Evolutionary conservation across 2,888 invertebrate species (phyloP).

Genomic region (Hyles lineata): DNA sequence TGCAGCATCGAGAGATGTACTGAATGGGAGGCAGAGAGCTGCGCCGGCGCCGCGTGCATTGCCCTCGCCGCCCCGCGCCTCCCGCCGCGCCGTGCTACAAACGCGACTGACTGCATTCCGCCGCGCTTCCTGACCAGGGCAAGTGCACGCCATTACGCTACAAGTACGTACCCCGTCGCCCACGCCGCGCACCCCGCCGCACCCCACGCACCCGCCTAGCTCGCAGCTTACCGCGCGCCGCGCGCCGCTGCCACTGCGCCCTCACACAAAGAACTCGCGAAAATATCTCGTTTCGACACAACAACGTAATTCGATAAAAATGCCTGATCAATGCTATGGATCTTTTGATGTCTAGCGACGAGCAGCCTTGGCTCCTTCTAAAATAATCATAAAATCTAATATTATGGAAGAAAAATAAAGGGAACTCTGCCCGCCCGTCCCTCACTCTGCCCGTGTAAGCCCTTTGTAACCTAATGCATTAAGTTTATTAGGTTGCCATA

Average conservation of each 20-base stretch:
- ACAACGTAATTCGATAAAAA: conserved; percentile 63
- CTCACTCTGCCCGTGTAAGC: conserved; percentile 55
- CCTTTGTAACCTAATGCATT: conserved; percentile 78
- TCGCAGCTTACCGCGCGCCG: conserved; percentile 59
- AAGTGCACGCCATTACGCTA: conserved; percentile 81
- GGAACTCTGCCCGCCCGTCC: conserved; percentile 54
- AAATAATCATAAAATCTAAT: conserved; percentile 75
- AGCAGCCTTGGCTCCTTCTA: conserved; percentile 62
- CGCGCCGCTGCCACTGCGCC: conserved; percentile 50
- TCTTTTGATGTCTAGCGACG: conserved; percentile 58
- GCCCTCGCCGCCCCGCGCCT: conserved; percentile 65
- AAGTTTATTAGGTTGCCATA: conserved; percentile 75
- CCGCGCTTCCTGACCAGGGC: conserved; percentile 83
- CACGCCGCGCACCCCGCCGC: conserved; percentile 42
- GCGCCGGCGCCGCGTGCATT: conserved; percentile 80
- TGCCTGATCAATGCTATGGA: conserved; percentile 55
- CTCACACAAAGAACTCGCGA: conserved; percentile 59
- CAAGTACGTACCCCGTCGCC: conserved; percentile 68
- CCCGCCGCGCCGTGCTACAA: conserved; percentile 61
- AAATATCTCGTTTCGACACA: conserved; percentile 46
- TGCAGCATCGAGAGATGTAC: conserved; percentile 66
- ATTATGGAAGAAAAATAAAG: conserved; percentile 70
- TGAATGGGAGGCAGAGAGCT: conserved; percentile 74
- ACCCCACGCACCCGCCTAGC: conserved; percentile 52
- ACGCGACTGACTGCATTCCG: conserved; percentile 85